Evolutionary conservation across 64 coral and sea anemone species (phyloP).

Genomic region (Pocillopora verrucosa): DNA sequence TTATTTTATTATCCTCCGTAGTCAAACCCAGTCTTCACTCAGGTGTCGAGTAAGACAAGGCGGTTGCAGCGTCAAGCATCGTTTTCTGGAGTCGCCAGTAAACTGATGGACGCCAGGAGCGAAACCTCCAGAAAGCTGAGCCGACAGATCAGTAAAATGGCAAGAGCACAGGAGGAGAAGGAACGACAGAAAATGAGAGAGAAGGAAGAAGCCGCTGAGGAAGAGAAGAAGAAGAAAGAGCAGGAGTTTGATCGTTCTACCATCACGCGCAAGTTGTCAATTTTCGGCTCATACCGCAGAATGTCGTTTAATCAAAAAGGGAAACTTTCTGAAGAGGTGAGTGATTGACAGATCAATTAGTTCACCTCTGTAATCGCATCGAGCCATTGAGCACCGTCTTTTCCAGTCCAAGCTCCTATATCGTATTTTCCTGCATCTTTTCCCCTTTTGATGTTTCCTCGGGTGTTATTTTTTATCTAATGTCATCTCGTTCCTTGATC

Average conservation of each 20-base stretch:
- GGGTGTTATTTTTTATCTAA: too few relatives aligned
- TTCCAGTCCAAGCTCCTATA: not conserved
- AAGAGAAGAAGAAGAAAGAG: constrained; percentile 22
- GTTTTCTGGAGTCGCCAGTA: constrained; percentile 36
- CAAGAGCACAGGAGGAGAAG: constrained; percentile 26
- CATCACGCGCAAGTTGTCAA: constrained; percentile 21
- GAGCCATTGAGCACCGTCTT: not conserved
- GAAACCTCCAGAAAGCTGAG: constrained; percentile 18
- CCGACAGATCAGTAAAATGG: constrained; percentile 14
- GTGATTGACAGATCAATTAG: not conserved
- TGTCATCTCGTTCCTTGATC: too few relatives aligned
- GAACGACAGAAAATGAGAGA: constrained; percentile 18
- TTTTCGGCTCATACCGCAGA: constrained; percentile 22
- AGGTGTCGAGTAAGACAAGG: not conserved
- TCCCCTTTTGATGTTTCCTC: too few relatives aligned
- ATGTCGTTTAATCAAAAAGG: not conserved
- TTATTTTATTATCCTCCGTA: not conserved
- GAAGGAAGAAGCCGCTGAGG: not conserved
- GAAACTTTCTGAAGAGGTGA: not conserved
- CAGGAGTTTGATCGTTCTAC: not conserved
- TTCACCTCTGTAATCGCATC: not conserved
- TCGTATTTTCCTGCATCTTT: too few relatives aligned
- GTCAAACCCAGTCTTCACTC: constrained; percentile 7
- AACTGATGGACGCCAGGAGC: constrained; percentile 40
- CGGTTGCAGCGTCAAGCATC: constrained; percentile 9